These are phyloP conservation scores for Eremophila alpestris DNA, from an alignment of 2,797 vertebrate genomes.

Conservation along the genomic window DNA sequence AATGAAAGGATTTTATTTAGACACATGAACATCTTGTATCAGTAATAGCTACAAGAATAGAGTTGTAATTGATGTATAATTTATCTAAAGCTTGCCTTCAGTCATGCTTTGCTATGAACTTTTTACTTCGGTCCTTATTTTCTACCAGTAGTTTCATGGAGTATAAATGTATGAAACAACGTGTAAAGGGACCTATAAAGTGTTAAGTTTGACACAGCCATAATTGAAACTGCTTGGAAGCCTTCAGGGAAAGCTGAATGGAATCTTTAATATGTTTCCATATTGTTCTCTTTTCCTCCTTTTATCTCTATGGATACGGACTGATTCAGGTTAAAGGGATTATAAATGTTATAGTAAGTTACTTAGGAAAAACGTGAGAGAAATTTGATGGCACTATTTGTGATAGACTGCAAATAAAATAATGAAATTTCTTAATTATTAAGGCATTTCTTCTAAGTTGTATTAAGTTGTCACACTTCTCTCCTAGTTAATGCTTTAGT, in stretches of 20 bases:
- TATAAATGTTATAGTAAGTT: background rate
- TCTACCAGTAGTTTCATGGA: background rate
- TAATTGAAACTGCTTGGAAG: background rate
- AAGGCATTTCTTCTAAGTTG: constrained; percentile 7
- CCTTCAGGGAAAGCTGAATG: background rate
- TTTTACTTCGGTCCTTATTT: background rate
- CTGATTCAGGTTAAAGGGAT: background rate
- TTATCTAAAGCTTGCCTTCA: background rate
- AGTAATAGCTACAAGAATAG: background rate
- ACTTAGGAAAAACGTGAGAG: background rate
- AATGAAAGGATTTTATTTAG: background rate
- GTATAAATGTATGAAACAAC: background rate
- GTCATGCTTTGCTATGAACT: background rate
- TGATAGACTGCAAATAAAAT: background rate
- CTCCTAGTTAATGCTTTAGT: background rate
- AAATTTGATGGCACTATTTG: background rate
- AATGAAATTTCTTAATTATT: constrained; percentile 31
- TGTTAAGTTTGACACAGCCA: constrained; percentile 13
- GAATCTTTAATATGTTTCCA: background rate
- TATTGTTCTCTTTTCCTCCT: background rate
- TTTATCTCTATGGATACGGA: background rate
- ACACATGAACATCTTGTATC: background rate
- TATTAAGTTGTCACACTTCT: constrained; percentile 9
- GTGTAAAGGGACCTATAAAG: background rate
- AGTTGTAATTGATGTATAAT: background rate